A percentile compares a stretch with the other conserved stretches of the same genome.
These are phyloP conservation scores for Capricornis sumatraensis DNA, from an alignment of 2,113 vertebrate species.

Conservation along the genomic window DNA sequence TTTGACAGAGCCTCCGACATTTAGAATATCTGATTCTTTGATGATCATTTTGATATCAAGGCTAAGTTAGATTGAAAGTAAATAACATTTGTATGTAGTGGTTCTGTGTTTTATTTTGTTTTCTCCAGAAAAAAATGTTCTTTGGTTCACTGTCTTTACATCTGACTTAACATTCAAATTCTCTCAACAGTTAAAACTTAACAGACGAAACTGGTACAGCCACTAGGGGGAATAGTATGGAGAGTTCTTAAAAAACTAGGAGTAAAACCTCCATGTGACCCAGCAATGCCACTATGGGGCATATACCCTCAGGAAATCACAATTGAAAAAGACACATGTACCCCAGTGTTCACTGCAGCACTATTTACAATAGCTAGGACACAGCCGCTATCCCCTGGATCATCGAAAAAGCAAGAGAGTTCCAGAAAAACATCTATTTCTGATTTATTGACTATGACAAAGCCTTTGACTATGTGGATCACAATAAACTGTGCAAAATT, in stretches of 20 bases:
- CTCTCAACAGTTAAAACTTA: neutral
- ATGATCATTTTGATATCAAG: neutral
- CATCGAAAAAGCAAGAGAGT: no score
- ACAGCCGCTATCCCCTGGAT: neutral
- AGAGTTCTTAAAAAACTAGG: neutral
- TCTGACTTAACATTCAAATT: neutral
- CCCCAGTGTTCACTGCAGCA: neutral
- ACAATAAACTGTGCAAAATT: no score
- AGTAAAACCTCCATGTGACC: neutral
- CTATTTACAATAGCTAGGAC: neutral
- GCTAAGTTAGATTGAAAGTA: neutral
- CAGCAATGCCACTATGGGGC: neutral
- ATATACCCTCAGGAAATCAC: neutral
- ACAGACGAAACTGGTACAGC: neutral
- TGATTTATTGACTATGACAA: no score
- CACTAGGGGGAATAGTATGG: neutral
- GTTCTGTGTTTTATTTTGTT: constrained; percentile 13
- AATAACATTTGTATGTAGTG: neutral
- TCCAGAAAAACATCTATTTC: no score
- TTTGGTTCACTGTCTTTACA: neutral
- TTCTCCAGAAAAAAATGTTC: neutral
- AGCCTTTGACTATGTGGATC: no score
- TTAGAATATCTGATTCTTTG: neutral
- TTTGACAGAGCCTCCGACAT: neutral
- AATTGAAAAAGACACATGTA: neutral